Evolutionary conservation across 2,888 invertebrate genomes (phyloP).

Genomic region (Ischnus inquisitorius): DNA sequence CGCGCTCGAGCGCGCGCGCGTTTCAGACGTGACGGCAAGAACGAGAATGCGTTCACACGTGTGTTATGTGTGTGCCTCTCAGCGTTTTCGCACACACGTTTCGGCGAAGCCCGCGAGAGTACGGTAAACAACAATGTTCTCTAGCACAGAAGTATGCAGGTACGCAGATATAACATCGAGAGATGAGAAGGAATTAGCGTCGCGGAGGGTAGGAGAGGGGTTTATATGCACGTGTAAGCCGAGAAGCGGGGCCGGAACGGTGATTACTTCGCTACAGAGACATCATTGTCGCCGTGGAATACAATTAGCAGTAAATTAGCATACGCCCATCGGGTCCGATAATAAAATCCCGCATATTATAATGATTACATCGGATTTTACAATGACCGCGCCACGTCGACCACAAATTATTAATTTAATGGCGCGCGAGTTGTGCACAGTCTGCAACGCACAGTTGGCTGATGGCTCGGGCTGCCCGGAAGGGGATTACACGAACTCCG

Average conservation of each 20-base stretch:
- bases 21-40: constrained; percentile 9
- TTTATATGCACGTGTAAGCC: constrained; percentile 43
- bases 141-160: not conserved
- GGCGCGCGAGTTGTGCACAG: constrained; percentile 69
- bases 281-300: constrained; percentile 84
- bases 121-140: constrained; percentile 9
- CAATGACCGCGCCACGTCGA: constrained; percentile 82
- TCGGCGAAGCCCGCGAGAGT: not conserved
- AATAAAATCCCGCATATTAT: constrained; percentile 85
- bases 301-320: constrained; percentile 86
- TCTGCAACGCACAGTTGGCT: constrained; percentile 22
- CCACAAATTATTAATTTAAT: constrained; percentile 86
- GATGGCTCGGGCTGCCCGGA: constrained; percentile 49
- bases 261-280: constrained; percentile 75
- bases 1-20: not conserved
- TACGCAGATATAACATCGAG: not conserved
- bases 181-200: not conserved
- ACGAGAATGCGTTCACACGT: constrained; percentile 30
- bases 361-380: constrained; percentile 85
- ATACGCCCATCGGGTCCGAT: constrained; percentile 80
- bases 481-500: constrained; percentile 64
- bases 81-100: not conserved
- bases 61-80: not conserved
- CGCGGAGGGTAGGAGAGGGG: not conserved
- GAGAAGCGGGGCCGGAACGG: constrained; percentile 58